These are phyloP conservation scores for Shargacucullia verbasci DNA, from an alignment of 2,888 invertebrate genomes.

Conservation along the genomic window DNA sequence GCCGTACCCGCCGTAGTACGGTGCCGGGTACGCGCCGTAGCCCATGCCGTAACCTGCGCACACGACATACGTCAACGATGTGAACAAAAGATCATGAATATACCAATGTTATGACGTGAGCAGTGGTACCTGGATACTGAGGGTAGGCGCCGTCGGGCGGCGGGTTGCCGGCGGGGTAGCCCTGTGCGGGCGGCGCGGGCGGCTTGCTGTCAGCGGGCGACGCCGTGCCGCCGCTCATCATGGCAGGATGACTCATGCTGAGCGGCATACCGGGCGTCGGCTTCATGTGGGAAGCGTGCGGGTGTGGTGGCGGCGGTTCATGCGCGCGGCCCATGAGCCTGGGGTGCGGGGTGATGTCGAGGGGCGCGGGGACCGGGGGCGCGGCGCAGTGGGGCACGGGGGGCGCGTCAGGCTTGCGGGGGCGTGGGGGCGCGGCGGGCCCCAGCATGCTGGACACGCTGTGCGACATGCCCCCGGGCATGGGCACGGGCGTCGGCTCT, in stretches of 20 bases:
- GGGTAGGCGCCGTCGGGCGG: slow-evolving; percentile 77
- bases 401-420: slow-evolving; percentile 52
- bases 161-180: slow-evolving; percentile 68
- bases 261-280: slow-evolving; percentile 56
- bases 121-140: slow-evolving; percentile 81
- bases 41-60: slow-evolving; percentile 81
- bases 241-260: slow-evolving; percentile 67
- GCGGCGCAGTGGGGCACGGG: slow-evolving; percentile 43
- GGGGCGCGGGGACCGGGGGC: slow-evolving; percentile 50
- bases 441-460: slow-evolving; percentile 83
- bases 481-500: slow-evolving; percentile 43
- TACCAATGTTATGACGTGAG: neutral
- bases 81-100: no score
- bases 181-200: slow-evolving; percentile 61
- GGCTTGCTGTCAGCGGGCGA: slow-evolving; percentile 60
- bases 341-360: slow-evolving; percentile 14
- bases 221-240: slow-evolving; percentile 67
- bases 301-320: slow-evolving; percentile 41
- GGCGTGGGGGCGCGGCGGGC: slow-evolving; percentile 52
- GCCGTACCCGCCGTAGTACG: slow-evolving; percentile 89
- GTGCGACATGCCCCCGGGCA: slow-evolving; percentile 77
- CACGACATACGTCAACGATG: slow-evolving; percentile 7
- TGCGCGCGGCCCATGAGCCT: slow-evolving; percentile 35
- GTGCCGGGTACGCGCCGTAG: slow-evolving; percentile 81
- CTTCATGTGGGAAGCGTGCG: slow-evolving; percentile 48